phyloP scores from a whole-genome alignment of 2,113 vertebrate genomes.

The Pontoporia blainvillei region DNA sequence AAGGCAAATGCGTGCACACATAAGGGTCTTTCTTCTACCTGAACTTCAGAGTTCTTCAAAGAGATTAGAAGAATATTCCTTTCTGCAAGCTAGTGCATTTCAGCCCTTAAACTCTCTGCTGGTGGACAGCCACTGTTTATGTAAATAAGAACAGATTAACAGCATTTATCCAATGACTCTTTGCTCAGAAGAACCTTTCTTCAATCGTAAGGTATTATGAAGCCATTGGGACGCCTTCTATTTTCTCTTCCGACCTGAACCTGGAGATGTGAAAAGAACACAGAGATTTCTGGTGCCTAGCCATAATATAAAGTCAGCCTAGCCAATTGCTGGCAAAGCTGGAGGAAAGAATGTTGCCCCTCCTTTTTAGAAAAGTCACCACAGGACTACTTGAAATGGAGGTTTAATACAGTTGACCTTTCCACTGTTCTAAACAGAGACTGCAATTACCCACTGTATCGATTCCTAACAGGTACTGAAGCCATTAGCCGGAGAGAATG shows the following conservation, averaged over 20 bases:
- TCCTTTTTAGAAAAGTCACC: conserved; percentile 48
- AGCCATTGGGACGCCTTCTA: not conserved
- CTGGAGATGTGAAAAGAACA: not conserved
- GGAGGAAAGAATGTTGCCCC: not conserved
- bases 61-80: conserved; percentile 17
- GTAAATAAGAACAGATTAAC: not conserved
- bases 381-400: not conserved
- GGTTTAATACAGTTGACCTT: conserved; percentile 63
- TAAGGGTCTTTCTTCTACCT: conserved; percentile 2
- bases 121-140: not conserved
- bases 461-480: conserved; percentile 53
- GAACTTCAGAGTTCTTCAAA: conserved; percentile 28
- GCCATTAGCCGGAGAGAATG: conserved; percentile 52
- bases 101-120: not conserved
- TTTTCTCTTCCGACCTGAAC: not conserved
- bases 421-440: not conserved
- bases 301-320: not conserved
- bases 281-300: not conserved
- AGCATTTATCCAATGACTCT: conserved; percentile 2
- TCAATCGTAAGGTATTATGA: not conserved
- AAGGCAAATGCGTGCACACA: not conserved
- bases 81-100: not conserved
- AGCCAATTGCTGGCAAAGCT: not conserved
- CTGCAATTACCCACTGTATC: not conserved
- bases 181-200: not conserved